Evolutionary conservation across 2,888 invertebrate genomes (phyloP).

Genomic region (Fabriciana adippe): DNA sequence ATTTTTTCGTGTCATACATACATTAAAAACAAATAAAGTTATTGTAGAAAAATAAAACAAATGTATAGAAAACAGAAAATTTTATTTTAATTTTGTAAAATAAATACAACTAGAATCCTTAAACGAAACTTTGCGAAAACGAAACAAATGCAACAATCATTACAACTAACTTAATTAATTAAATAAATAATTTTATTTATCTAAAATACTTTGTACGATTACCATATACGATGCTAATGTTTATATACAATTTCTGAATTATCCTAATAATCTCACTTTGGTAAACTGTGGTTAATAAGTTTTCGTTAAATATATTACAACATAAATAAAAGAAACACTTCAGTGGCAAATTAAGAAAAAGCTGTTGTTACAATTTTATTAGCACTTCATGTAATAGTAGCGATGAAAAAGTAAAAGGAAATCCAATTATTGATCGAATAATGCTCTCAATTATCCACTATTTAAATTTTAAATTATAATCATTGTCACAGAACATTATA

Average conservation of each 20-base stretch:
- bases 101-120: constrained; percentile 75
- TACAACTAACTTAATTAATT: constrained; percentile 55
- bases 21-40: neutral
- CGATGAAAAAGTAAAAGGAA: no score
- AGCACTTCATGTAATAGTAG: no score
- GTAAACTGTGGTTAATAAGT: constrained; percentile 82
- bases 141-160: constrained; percentile 79
- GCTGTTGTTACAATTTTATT: neutral
- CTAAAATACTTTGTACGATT: constrained; percentile 77
- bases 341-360: neutral
- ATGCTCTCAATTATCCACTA: no score
- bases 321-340: constrained; percentile 26
- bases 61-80: constrained; percentile 65
- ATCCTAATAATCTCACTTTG: constrained; percentile 83
- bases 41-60: constrained; percentile 36
- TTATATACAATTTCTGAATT: constrained; percentile 54
- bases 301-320: constrained; percentile 46
- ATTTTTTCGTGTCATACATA: no score
- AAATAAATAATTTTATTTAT: constrained; percentile 67
- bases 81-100: constrained; percentile 71
- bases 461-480: no score
- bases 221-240: constrained; percentile 42
- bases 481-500: no score
- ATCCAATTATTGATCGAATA: no score
- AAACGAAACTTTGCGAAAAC: constrained; percentile 68